A percentile compares a stretch with the other conserved stretches of the same genome.
These are phyloP conservation scores for Agriopis aurantiaria DNA, from an alignment of 2,888 invertebrate genomes.

Conservation along the genomic window DNA sequence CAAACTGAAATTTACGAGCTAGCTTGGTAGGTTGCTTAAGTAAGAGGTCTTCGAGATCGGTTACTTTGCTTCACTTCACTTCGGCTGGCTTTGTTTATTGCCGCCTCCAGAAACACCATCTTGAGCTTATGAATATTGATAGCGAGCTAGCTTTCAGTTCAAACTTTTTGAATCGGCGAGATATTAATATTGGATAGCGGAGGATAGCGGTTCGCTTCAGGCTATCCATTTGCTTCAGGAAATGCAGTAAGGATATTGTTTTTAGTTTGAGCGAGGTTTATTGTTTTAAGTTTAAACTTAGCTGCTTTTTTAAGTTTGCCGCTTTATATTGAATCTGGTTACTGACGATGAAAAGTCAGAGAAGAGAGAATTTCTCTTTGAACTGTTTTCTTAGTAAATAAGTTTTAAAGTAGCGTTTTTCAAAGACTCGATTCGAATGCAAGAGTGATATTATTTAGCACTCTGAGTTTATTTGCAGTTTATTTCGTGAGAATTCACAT, in stretches of 20 bases:
- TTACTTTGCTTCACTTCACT: constrained; percentile 71
- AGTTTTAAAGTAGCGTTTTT: background rate
- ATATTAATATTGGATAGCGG: constrained; percentile 69
- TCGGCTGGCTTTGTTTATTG: constrained; percentile 78
- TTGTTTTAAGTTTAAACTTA: constrained; percentile 39
- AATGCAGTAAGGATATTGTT: constrained; percentile 40
- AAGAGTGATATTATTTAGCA: background rate
- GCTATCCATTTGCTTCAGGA: constrained; percentile 57
- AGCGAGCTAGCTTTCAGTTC: constrained; percentile 70
- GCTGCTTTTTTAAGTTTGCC: constrained; percentile 11
- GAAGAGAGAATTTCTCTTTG: background rate
- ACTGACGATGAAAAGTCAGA: constrained; percentile 13
- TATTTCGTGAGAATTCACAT: constrained; percentile 38
- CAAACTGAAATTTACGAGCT: constrained; percentile 84
- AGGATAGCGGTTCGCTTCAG: constrained; percentile 60
- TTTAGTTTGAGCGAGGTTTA: constrained; percentile 35
- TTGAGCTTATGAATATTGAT: constrained; percentile 84
- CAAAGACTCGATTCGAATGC: background rate
- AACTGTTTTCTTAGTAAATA: constrained; percentile 2
- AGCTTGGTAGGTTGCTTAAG: constrained; percentile 60
- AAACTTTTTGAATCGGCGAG: constrained; percentile 74
- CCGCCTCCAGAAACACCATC: constrained; percentile 76
- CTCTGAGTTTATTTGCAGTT: background rate
- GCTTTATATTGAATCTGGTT: constrained; percentile 22
- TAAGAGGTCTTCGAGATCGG: constrained; percentile 74